A percentile compares a stretch with the other conserved stretches of the same genome.
Evolutionary conservation across 1,140 invertebrate genomes (phyloP).

Genomic region (Vanessa atalanta): DNA sequence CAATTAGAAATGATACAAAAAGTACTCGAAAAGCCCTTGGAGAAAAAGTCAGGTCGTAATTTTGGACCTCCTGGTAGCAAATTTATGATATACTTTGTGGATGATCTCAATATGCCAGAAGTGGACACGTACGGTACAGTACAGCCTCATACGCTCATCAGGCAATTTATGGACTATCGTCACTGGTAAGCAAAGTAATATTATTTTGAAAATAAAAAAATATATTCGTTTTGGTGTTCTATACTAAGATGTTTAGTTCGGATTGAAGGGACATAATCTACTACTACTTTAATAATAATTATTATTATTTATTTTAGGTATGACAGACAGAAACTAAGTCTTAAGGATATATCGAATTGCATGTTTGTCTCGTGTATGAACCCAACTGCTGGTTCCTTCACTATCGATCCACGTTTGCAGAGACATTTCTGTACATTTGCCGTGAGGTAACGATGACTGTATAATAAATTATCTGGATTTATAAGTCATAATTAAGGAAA

Average conservation of each 20-base stretch:
- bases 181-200: conserved; percentile 87
- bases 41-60: conserved; percentile 97
- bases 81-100: conserved; percentile 95
- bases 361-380: conserved; percentile 98
- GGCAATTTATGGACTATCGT: conserved; percentile 96
- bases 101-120: conserved; percentile 99
- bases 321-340: conserved; percentile 90
- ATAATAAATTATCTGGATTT: background rate
- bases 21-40: conserved; percentile 94
- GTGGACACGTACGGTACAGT: conserved; percentile 97
- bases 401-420: conserved; percentile 94
- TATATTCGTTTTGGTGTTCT: no score
- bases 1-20: conserved; percentile 88
- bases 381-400: conserved; percentile 96
- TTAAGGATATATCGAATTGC: conserved; percentile 96
- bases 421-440: conserved; percentile 97
- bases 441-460: conserved; percentile 82
- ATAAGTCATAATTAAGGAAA: background rate
- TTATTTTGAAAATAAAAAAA: no score
- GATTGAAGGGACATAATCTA: no score
- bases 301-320: conserved; percentile 81
- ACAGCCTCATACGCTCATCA: conserved; percentile 95
- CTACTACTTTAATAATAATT: background rate
- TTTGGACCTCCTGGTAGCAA: conserved; percentile 96
- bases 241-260: no score